Percentiles rank a stretch among this genome's conserved stretches.
Conservation (phyloP, 2,888 invertebrate genomes). For the Meta bourneti region DNA sequence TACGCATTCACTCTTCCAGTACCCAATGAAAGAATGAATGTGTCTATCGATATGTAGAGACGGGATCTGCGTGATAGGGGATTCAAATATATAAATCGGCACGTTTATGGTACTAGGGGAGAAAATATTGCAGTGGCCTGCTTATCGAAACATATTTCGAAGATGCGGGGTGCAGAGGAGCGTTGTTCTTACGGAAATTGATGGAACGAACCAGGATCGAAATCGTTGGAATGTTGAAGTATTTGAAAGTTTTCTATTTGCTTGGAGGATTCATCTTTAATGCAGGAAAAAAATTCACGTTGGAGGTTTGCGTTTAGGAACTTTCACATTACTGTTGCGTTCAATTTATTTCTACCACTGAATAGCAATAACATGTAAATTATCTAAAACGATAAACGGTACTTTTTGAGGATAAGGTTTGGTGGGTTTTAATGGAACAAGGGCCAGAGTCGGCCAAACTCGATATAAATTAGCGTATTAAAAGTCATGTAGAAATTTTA, state of each 20-base stretch:
- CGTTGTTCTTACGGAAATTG: neutral
- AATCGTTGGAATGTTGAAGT: neutral
- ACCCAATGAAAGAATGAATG: slow-evolving; percentile 51
- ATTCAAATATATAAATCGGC: slow-evolving; percentile 40
- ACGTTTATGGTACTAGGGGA: slow-evolving; percentile 38
- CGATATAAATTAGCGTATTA: too few species aligned
- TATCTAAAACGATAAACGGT: too few species aligned
- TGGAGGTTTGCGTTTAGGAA: too few species aligned
- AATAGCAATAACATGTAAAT: too few species aligned
- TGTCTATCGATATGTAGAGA: slow-evolving; percentile 28
- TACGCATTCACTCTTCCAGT: neutral
- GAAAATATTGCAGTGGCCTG: neutral
- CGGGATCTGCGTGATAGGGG: slow-evolving; percentile 18
- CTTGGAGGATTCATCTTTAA: too few species aligned
- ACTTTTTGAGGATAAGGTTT: too few species aligned
- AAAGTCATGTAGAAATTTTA: too few species aligned
- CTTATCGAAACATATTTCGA: slow-evolving; percentile 2
- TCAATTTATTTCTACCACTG: too few species aligned
- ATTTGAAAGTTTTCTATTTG: neutral
- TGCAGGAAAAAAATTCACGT: too few species aligned
- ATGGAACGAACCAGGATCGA: neutral
- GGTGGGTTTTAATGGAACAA: too few species aligned
- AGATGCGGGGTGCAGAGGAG: neutral
- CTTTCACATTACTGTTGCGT: too few species aligned
- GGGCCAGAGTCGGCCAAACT: too few species aligned